These are phyloP conservation scores for Rhinogobius similis DNA, from an alignment of 2,113 vertebrate species.

Conservation along the genomic window DNA sequence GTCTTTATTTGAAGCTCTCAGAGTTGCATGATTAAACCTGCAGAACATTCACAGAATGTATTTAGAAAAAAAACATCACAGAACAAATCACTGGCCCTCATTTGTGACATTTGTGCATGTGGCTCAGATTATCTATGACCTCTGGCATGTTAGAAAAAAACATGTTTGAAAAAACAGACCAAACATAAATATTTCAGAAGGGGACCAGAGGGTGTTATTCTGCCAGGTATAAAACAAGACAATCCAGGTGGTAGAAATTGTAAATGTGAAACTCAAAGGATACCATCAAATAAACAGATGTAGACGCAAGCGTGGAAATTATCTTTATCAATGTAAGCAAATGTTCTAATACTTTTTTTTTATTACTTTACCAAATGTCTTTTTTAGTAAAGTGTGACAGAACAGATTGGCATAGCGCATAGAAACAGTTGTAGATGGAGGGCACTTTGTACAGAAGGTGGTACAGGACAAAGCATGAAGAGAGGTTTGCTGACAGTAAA, in stretches of 20 bases:
- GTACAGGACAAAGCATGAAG: neutral
- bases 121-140: neutral
- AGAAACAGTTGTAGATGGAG: neutral
- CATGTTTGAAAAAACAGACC: neutral
- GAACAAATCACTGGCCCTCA: neutral
- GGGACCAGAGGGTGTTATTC: neutral
- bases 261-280: no score
- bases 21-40: neutral
- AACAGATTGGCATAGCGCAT: neutral
- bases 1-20: neutral
- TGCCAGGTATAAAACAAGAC: neutral
- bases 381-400: neutral
- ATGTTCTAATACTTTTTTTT: no score
- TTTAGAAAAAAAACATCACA: neutral
- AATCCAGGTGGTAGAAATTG: neutral
- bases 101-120: neutral
- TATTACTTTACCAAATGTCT: no score
- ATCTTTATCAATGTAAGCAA: no score
- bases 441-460: neutral
- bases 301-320: no score
- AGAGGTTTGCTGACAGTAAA: neutral
- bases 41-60: constrained; percentile 1
- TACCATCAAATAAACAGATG: no score
- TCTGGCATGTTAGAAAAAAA: neutral
- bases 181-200: neutral